These are phyloP conservation scores for Drosophila anomelani DNA, from an alignment of 2,888 invertebrate genomes.

Conservation along the genomic window DNA sequence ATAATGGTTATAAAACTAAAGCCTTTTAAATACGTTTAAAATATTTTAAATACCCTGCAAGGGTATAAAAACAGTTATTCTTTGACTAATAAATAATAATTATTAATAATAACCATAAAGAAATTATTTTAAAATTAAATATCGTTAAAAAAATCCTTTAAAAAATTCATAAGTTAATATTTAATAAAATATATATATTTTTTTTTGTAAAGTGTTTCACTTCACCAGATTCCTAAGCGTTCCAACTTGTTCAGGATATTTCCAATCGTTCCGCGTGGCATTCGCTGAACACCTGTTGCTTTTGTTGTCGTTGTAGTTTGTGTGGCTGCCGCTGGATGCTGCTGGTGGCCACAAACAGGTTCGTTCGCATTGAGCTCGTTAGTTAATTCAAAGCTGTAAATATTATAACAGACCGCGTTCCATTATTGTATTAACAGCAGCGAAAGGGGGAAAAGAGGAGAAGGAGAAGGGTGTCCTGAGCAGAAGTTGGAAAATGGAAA, in stretches of 20 bases:
- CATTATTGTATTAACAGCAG: slow-evolving; percentile 75
- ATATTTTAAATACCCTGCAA: too few relatives aligned
- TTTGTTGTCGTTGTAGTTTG: not conserved
- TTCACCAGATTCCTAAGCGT: slow-evolving; percentile 10
- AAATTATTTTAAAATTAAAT: too few relatives aligned
- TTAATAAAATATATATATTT: too few relatives aligned
- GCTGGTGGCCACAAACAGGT: slow-evolving; percentile 46
- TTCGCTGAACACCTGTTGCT: slow-evolving; percentile 66
- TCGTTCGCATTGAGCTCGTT: slow-evolving; percentile 70
- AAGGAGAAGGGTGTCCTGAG: not conserved
- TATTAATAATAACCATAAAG: too few relatives aligned
- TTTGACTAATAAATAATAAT: too few relatives aligned
- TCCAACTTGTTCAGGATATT: slow-evolving; percentile 25
- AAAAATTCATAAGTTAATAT: too few relatives aligned
- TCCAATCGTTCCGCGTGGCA: slow-evolving; percentile 25
- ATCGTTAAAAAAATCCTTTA: too few relatives aligned
- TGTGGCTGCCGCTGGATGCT: slow-evolving; percentile 6
- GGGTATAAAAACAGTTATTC: too few relatives aligned
- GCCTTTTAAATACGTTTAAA: too few relatives aligned
- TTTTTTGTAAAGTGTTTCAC: slow-evolving; percentile 2
- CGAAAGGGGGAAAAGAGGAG: not conserved
- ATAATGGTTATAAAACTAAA: not conserved
- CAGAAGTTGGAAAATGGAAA: slow-evolving; percentile 5
- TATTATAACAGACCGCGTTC: slow-evolving; percentile 74
- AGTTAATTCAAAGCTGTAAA: slow-evolving; percentile 80